Percentiles rank a stretch among this genome's conserved stretches.
Conservation (phyloP, 2,113 vertebrate genomes). For the Mixornis gularis region DNA sequence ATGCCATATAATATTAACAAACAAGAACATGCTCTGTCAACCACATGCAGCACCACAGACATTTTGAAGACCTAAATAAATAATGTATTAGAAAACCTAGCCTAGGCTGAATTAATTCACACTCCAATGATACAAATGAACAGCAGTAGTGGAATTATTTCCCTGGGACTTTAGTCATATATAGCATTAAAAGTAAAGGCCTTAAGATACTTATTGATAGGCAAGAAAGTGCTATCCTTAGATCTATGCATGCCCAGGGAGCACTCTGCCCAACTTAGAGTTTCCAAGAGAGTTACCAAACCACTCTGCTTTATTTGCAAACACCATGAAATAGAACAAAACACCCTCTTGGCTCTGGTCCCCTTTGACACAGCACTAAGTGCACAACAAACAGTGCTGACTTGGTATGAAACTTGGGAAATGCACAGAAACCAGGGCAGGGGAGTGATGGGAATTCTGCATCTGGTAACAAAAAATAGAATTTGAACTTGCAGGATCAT, state of each 20-base stretch:
- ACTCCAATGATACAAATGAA: slow-evolving; percentile 44
- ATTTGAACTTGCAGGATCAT: not conserved
- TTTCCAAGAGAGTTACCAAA: slow-evolving; percentile 32
- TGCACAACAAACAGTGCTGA: not conserved
- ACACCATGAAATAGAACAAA: slow-evolving; percentile 13
- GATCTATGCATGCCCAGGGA: slow-evolving; percentile 30
- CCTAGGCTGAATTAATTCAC: slow-evolving; percentile 37
- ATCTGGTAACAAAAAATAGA: not conserved
- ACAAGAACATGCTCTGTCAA: slow-evolving; percentile 48
- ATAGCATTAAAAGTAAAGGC: slow-evolving; percentile 52
- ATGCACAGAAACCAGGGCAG: fast-evolving
- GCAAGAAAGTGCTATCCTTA: slow-evolving; percentile 15
- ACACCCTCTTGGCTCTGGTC: not conserved
- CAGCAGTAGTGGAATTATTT: slow-evolving; percentile 19
- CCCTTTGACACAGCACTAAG: not conserved
- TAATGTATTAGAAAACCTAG: slow-evolving; percentile 53
- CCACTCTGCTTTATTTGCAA: slow-evolving; percentile 39
- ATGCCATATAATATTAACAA: slow-evolving; percentile 48
- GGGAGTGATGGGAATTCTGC: not conserved
- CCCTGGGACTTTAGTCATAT: slow-evolving; percentile 35
- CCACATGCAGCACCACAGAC: not conserved
- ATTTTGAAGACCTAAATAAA: slow-evolving; percentile 59
- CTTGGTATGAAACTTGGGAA: not conserved
- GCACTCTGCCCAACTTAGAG: not conserved
- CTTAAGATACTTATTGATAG: slow-evolving; percentile 47